These are phyloP conservation scores for Bradypodion pumilum DNA, from an alignment of 2,797 vertebrate genomes.

Conservation along the genomic window DNA sequence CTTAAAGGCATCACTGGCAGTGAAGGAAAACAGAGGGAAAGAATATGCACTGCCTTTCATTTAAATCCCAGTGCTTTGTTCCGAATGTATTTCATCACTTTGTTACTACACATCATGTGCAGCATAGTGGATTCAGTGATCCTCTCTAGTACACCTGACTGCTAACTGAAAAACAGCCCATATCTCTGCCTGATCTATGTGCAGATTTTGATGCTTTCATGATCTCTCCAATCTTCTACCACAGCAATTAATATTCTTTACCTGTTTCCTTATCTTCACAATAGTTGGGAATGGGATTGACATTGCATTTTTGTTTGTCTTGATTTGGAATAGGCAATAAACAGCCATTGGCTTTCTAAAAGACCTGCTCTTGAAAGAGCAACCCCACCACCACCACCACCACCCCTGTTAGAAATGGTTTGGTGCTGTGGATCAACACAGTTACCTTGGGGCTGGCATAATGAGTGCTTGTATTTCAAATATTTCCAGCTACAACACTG, in stretches of 20 bases:
- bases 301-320: too few relatives aligned
- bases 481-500: too few relatives aligned
- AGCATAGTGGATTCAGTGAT: conserved; percentile 37
- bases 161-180: conserved; percentile 1
- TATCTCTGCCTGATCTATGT: neutral
- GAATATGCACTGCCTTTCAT: neutral
- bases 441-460: too few relatives aligned
- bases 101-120: conserved; percentile 30
- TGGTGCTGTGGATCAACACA: too few relatives aligned
- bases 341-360: too few relatives aligned
- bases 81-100: conserved; percentile 22
- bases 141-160: conserved; percentile 41
- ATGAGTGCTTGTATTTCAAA: too few relatives aligned
- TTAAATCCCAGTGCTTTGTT: neutral
- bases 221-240: neutral
- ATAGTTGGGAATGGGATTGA: too few relatives aligned
- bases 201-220: neutral
- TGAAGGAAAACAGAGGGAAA: conserved; percentile 32
- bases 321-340: too few relatives aligned
- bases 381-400: too few relatives aligned
- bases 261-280: neutral
- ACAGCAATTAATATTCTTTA: neutral
- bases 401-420: too few relatives aligned
- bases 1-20: neutral
- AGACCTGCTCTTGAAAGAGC: too few relatives aligned